Percentiles rank a stretch among this genome's conserved stretches.
Conservation (phyloP, 2,113 vertebrate species). For the Brachyistius frenatus region DNA sequence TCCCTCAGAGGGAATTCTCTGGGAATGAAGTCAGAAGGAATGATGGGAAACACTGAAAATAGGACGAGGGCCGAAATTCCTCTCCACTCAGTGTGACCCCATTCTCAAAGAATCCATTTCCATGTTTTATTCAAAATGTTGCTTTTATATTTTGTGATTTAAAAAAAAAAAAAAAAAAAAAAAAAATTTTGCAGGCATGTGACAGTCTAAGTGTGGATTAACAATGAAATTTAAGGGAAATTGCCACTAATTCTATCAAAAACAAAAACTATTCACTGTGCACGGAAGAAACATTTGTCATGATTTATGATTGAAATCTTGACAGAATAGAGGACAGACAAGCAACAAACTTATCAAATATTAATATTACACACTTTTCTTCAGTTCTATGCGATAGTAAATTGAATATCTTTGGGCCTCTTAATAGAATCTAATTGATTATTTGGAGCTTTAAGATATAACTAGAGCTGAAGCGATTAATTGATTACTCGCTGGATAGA, state of each 20-base stretch:
- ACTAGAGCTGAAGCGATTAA: too few relatives aligned
- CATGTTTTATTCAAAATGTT: constrained; percentile 37
- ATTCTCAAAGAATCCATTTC: constrained; percentile 30
- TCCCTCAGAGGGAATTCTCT: constrained; percentile 35
- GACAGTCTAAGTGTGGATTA: neutral
- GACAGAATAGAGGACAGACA: neutral
- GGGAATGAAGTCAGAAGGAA: constrained; percentile 37
- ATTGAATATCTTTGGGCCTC: too few relatives aligned
- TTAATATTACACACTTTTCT: neutral
- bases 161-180: too few relatives aligned
- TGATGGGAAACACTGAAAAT: constrained; percentile 38
- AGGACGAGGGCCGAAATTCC: neutral
- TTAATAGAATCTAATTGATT: too few relatives aligned
- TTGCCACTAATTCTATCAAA: neutral
- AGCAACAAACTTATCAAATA: neutral
- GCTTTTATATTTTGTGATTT: constrained; percentile 4
- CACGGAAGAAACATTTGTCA: neutral
- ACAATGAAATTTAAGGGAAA: neutral
- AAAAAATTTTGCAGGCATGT: neutral
- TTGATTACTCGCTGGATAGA: too few relatives aligned
- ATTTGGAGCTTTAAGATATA: too few relatives aligned
- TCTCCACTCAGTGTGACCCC: constrained; percentile 11
- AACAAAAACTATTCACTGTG: neutral
- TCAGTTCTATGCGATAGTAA: too few relatives aligned
- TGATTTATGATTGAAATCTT: neutral